phyloP scores from a whole-genome alignment of 2,113 vertebrate species.

The Corythaeola cristata region DNA sequence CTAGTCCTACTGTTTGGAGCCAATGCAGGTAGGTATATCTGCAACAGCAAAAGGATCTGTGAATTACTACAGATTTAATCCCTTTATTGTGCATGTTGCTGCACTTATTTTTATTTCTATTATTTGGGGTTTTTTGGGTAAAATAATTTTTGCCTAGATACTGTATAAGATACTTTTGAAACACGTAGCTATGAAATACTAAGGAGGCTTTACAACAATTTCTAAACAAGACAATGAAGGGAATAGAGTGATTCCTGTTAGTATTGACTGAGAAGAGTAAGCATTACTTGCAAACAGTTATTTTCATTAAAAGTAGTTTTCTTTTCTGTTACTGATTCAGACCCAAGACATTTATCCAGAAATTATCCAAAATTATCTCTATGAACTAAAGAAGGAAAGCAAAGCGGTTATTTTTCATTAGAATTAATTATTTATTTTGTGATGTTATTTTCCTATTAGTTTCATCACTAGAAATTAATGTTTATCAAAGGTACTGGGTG shows the following conservation, averaged over 20 bases:
- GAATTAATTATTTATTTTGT: not conserved
- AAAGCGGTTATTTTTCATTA: not conserved
- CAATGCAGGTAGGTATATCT: not conserved
- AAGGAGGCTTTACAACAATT: not conserved
- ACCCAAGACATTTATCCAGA: not conserved
- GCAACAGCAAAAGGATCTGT: not conserved
- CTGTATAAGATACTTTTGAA: not conserved
- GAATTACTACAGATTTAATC: not conserved
- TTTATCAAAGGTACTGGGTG: not conserved
- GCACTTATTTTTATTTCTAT: not conserved
- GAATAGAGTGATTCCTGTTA: not conserved
- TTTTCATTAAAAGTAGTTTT: not conserved
- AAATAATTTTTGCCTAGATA: not conserved
- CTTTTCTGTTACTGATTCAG: not conserved
- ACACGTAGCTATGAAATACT: not conserved
- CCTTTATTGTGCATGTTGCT: not conserved
- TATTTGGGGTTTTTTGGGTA: accelerated
- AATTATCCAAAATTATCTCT: not conserved
- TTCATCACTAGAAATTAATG: not conserved
- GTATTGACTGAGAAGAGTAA: not conserved
- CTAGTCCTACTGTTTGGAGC: not conserved
- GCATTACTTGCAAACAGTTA: not conserved
- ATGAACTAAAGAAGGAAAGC: not conserved
- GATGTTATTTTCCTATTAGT: not conserved
- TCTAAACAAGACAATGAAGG: not conserved